Conservation (phyloP, 1,140 invertebrate genomes). For the Megathymus violae region DNA sequence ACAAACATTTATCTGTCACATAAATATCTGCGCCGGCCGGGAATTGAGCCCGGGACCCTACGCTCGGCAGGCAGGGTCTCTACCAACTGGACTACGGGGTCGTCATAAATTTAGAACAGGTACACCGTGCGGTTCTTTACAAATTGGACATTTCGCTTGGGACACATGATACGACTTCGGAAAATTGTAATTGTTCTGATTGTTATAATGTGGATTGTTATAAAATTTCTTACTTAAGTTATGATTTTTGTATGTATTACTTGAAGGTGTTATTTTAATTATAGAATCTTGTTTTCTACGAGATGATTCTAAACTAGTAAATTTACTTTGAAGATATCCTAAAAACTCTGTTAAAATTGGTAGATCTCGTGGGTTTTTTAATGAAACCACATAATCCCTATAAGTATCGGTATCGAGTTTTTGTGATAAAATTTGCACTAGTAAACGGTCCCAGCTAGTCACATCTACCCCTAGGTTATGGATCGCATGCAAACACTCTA, state of each 20-base stretch:
- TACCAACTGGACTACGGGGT: too few relatives aligned
- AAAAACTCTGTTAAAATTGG: too few relatives aligned
- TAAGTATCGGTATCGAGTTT: slow-evolving; percentile 25
- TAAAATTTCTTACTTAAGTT: not conserved
- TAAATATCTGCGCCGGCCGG: too few relatives aligned
- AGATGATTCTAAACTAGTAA: too few relatives aligned
- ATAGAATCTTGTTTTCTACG: not conserved
- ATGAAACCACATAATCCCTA: too few relatives aligned
- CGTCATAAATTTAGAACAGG: too few relatives aligned
- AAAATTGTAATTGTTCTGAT: not conserved
- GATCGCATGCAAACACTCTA: slow-evolving; percentile 38
- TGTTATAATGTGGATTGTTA: too few relatives aligned
- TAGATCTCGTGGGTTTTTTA: too few relatives aligned
- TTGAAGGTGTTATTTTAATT: not conserved
- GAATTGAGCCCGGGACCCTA: too few relatives aligned
- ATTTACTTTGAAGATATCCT: too few relatives aligned
- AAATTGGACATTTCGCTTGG: not conserved
- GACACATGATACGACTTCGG: not conserved
- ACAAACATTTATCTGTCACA: too few relatives aligned
- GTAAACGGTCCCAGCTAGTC: slow-evolving; percentile 36
- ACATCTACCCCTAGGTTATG: slow-evolving; percentile 40
- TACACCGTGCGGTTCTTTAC: not conserved
- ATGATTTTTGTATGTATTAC: not conserved
- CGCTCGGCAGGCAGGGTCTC: too few relatives aligned
- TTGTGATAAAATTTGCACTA: slow-evolving; percentile 38